These are phyloP conservation scores for Lepidotrigona ventralis DNA, from an alignment of 1,140 invertebrate genomes.

Conservation along the genomic window DNA sequence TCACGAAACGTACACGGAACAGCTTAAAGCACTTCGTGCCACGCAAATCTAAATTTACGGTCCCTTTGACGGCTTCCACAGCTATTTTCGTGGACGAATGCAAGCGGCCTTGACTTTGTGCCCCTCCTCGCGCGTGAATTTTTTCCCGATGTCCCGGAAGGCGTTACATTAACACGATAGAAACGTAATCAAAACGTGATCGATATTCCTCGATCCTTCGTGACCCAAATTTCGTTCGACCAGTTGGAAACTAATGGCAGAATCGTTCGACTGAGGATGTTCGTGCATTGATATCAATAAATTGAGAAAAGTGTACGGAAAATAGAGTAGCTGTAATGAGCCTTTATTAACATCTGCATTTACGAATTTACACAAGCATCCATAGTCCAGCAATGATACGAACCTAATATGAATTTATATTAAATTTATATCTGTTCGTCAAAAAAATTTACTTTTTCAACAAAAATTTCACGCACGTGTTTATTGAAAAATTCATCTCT, in stretches of 20 bases:
- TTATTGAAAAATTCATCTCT: not conserved
- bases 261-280: not conserved
- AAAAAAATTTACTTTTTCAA: not conserved
- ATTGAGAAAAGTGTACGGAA: not conserved
- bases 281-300: not conserved
- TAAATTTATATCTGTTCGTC: too few species aligned
- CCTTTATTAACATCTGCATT: not conserved
- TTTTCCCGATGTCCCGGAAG: not conserved
- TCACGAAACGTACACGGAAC: slow-evolving; percentile 13
- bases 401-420: too few species aligned
- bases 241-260: too few species aligned
- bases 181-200: not conserved
- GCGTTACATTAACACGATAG: too few species aligned
- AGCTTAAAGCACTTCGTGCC: slow-evolving; percentile 16
- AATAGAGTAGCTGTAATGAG: not conserved
- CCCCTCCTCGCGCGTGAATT: not conserved
- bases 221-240: not conserved
- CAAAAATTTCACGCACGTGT: not conserved
- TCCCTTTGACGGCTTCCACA: slow-evolving; percentile 13
- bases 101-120: slow-evolving; percentile 43
- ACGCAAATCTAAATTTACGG: slow-evolving; percentile 48
- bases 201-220: not conserved
- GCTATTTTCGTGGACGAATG: slow-evolving; percentile 42
- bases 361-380: not conserved
- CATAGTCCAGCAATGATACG: not conserved